Evolutionary conservation across 2,888 invertebrate species (phyloP).

Genomic region (Helobdella robusta): DNA sequence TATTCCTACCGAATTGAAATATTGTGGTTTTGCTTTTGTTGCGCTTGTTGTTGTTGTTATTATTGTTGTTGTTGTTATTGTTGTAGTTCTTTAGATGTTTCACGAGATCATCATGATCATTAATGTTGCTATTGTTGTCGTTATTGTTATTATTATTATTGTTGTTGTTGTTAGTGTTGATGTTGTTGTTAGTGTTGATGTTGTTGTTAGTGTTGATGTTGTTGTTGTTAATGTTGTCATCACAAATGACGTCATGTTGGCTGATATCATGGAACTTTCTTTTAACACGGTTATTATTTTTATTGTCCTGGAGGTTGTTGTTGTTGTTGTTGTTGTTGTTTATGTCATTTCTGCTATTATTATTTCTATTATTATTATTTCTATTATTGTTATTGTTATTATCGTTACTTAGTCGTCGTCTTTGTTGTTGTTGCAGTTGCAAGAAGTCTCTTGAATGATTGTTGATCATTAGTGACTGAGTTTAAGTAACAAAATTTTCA

Average conservation of each 20-base stretch:
- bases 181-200: background rate
- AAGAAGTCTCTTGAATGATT: no score
- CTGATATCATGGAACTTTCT: background rate
- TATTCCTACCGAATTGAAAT: no score
- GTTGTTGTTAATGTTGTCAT: background rate
- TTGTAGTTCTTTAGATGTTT: no score
- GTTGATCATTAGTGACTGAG: no score
- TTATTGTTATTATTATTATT: background rate
- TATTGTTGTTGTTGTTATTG: no score
- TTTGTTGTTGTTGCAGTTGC: no score
- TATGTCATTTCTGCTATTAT: background rate
- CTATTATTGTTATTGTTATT: background rate
- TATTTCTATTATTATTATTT: background rate
- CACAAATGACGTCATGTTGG: background rate
- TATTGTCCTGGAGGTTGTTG: background rate
- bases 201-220: slow-evolving; percentile 7
- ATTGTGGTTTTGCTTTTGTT: no score
- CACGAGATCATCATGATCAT: background rate
- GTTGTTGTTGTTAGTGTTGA: background rate
- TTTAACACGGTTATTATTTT: background rate
- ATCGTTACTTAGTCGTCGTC: background rate
- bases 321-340: background rate
- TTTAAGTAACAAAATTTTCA: no score
- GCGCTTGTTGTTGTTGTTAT: no score
- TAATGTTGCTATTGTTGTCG: no score